Evolutionary conservation across 2,888 invertebrate genomes (phyloP).

Genomic region (Macrosoma leucophasiata): DNA sequence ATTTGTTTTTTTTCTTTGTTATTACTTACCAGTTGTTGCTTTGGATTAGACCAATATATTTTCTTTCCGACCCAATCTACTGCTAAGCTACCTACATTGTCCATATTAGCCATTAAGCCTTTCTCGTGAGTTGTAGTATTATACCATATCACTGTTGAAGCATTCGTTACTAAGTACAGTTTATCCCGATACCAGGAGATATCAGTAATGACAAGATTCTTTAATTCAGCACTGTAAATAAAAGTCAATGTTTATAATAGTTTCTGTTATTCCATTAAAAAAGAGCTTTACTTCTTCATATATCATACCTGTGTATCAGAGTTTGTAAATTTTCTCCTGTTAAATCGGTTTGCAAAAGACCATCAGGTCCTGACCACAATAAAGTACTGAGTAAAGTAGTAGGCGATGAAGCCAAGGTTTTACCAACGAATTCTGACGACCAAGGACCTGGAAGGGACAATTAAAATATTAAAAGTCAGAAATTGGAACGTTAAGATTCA

Average conservation of each 20-base stretch:
- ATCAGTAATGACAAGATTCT: slow-evolving; percentile 79
- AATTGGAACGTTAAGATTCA: background rate
- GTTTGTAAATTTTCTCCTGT: slow-evolving; percentile 85
- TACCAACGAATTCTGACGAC: slow-evolving; percentile 83
- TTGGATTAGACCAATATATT: slow-evolving; percentile 93
- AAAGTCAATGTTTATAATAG: background rate
- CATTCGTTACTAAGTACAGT: slow-evolving; percentile 84
- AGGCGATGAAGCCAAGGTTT: slow-evolving; percentile 76
- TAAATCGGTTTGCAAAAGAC: slow-evolving; percentile 86
- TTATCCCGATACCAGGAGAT: slow-evolving; percentile 86
- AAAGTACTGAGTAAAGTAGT: slow-evolving; percentile 77
- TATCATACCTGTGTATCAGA: slow-evolving; percentile 73
- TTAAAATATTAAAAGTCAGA: background rate
- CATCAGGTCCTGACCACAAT: slow-evolving; percentile 85
- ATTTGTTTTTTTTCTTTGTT: too few species aligned
- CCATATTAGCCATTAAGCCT: slow-evolving; percentile 77
- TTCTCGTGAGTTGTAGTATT: slow-evolving; percentile 78
- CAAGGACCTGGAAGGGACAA: slow-evolving; percentile 81
- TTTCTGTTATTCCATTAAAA: too few species aligned
- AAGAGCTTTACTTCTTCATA: too few species aligned
- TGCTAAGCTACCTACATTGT: slow-evolving; percentile 85
- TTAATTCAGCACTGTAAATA: slow-evolving; percentile 57
- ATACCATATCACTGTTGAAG: slow-evolving; percentile 82
- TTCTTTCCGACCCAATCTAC: slow-evolving; percentile 94
- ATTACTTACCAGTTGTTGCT: slow-evolving; percentile 85